Percentiles rank a stretch among this genome's conserved stretches.
phyloP scores from a whole-genome alignment of 2,888 invertebrate species.

The Hydrotaea diabolus region DNA sequence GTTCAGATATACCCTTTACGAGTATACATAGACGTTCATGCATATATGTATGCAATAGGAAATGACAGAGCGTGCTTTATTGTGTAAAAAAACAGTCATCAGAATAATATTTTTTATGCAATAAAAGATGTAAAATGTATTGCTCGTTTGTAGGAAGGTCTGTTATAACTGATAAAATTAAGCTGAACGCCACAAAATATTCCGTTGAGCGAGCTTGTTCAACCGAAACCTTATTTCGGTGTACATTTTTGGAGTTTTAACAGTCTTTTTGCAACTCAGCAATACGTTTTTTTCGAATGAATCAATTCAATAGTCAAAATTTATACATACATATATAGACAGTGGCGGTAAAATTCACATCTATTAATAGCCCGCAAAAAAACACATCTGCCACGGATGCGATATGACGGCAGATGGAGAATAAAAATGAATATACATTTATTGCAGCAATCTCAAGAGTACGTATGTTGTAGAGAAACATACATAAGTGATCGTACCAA shows the following conservation, averaged over 20 bases:
- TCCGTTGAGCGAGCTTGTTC: too few species aligned
- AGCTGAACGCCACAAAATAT: too few species aligned
- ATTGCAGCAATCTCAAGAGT: neutral
- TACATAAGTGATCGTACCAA: neutral
- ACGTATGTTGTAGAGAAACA: neutral
- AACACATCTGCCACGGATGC: slow-evolving; percentile 50
- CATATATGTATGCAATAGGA: neutral
- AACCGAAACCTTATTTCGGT: too few species aligned
- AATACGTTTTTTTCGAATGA: too few species aligned
- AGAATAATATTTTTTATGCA: neutral
- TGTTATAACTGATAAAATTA: too few species aligned
- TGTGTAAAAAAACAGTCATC: neutral
- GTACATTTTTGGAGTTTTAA: too few species aligned
- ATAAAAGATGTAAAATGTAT: too few species aligned
- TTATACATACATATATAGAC: slow-evolving; percentile 4
- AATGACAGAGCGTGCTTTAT: neutral
- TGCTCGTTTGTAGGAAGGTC: too few species aligned
- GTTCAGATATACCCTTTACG: too few species aligned
- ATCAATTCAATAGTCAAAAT: neutral
- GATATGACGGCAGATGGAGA: neutral
- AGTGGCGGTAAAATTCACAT: neutral
- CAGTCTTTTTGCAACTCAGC: too few species aligned
- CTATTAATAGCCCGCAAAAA: slow-evolving; percentile 49
- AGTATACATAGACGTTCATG: neutral
- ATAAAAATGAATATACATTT: neutral